Evolutionary conservation across 2,797 vertebrate genomes (phyloP).

Genomic region (Rhabdophis nuchalis): DNA sequence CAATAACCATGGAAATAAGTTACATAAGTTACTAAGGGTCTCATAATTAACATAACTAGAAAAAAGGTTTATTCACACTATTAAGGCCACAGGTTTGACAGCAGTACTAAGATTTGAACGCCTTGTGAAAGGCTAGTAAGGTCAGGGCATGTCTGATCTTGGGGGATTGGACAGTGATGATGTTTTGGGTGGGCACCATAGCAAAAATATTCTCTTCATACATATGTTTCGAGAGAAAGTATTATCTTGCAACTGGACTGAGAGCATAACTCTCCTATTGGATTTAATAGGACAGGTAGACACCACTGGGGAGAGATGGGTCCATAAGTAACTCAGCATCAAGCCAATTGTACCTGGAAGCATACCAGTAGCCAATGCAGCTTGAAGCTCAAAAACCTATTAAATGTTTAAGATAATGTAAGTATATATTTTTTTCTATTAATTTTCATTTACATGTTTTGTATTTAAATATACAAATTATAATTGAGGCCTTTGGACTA

Average conservation of each 20-base stretch:
- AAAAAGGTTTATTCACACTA: background rate
- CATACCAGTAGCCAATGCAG: background rate
- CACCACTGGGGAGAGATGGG: background rate
- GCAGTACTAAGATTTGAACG: background rate
- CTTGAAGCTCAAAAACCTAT: background rate
- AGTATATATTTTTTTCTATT: background rate
- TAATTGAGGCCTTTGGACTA: background rate
- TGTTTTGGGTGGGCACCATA: background rate
- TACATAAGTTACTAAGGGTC: background rate
- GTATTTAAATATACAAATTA: background rate
- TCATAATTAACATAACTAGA: background rate
- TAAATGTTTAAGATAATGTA: background rate
- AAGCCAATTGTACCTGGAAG: background rate
- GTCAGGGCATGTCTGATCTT: background rate
- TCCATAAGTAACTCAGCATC: background rate
- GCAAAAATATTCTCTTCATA: background rate
- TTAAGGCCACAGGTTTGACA: background rate
- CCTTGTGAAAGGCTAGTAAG: background rate
- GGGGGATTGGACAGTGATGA: rapidly evolving
- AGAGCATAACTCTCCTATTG: background rate
- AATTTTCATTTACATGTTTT: background rate
- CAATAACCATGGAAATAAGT: background rate
- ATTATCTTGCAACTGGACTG: background rate
- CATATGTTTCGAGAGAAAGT: background rate
- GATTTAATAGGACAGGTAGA: background rate